Evolutionary conservation across 2,797 vertebrate genomes (phyloP), one percentile per base, ranked within the genome.

Genomic region (Schizopygopsis malacanthus): DNA sequence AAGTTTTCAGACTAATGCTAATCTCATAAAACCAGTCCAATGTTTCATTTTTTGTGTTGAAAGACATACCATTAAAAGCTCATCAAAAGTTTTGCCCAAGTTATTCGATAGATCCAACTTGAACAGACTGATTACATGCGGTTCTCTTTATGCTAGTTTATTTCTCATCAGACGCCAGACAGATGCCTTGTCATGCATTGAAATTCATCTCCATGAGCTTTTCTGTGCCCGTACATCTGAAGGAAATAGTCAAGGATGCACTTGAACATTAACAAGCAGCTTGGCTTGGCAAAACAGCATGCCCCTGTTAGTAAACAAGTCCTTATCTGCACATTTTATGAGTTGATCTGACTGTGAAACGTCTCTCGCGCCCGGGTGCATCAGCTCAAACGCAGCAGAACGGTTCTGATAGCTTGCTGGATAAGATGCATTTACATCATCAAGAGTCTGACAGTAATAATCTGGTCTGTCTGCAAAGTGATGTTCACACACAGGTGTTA

Each of bases 231-330:
- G 50, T 59, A 56, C 22, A 20, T 83, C 22, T 61, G 16, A 71
- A 45, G 11, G 13, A 70, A 47, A 9, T 8, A 71, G 25, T n/a
- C 37, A 4, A 50, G 59, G 65, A 85, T 87, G 70, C 85, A 61
- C 72, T 83, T 76, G 61, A 37, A 6, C 37, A 78, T 86, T 88
- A 87, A 75, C 78, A 67, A 90, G 79, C 63, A 73, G 28, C 39
- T 84, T 37, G 50, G 28, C 61, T 43, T 65, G 63, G 63, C 28
- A 65, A 65, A 65, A 80, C 22, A 63, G 69, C 33, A 67, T 10
- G 28, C 50, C 59, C 28, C 11, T 54, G 61, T 82, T 79, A 85
- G 63, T 82, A 85, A 69, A 75, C 59, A 85, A 81, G n/a, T 47
- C 56, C 45, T 61, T 45, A 72, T 79, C 73, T 76, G 45, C 11